Conservation (phyloP, 2,797 vertebrate genomes). For the Rhincodon typus region DNA sequence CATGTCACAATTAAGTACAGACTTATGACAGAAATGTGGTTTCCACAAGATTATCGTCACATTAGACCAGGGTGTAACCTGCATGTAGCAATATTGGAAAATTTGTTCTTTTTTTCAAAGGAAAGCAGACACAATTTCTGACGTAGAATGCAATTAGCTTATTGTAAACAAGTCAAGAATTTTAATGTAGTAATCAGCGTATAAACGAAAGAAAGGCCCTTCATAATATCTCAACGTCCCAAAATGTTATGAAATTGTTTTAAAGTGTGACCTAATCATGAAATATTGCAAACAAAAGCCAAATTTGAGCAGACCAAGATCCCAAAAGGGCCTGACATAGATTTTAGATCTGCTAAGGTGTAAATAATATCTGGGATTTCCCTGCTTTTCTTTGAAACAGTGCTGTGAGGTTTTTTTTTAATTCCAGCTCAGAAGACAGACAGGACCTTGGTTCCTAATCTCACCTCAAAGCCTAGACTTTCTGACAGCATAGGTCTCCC, state of each 20-base stretch:
- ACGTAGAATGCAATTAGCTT: background rate
- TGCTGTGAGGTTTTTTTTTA: background rate
- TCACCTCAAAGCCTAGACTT: background rate
- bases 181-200: background rate
- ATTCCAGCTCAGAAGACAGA: background rate
- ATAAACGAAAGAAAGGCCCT: background rate
- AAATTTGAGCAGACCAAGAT: background rate
- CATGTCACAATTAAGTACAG: background rate
- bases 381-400: background rate
- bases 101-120: background rate
- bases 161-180: background rate
- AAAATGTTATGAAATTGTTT: background rate
- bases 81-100: constrained; percentile 16
- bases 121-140: background rate
- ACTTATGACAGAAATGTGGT: background rate
- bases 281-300: no score
- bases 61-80: background rate
- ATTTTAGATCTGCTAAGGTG: no score
- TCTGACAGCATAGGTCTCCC: background rate
- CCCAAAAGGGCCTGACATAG: no score
- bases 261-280: background rate
- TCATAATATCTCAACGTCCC: no score
- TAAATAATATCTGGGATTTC: background rate
- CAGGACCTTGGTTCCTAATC: no score
- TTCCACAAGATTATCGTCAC: background rate